Evolutionary conservation across 2,113 vertebrate genomes (phyloP).

Genomic region (Callionymus lyra): DNA sequence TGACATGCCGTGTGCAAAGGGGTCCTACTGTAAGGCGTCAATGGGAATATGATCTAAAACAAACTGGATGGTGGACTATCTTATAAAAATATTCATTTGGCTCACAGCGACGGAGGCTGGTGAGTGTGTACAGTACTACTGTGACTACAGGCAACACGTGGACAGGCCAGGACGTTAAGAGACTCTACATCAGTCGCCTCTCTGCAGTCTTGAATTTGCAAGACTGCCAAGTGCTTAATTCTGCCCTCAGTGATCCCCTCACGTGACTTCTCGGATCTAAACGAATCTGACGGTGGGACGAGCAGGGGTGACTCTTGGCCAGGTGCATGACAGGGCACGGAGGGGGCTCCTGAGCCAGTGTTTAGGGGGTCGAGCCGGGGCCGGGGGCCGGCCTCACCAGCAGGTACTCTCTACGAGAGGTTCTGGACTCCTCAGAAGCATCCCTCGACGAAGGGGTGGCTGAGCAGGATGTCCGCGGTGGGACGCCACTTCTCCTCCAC

Average conservation of each 20-base stretch:
- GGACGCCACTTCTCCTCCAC: constrained; percentile 85
- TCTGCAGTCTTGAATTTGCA: constrained; percentile 19
- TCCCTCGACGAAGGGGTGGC: constrained; percentile 75
- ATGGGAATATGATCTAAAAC: constrained; percentile 26
- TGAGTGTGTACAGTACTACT: constrained; percentile 42
- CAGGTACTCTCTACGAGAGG: constrained; percentile 11
- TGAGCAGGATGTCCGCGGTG: constrained; percentile 76
- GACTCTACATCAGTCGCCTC: not conserved
- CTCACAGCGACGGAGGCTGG: constrained; percentile 30
- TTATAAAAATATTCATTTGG: constrained; percentile 50
- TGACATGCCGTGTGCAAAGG: no score
- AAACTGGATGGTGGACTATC: constrained; percentile 25
- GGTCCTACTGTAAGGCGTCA: constrained; percentile 55
- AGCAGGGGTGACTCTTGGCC: constrained; percentile 15
- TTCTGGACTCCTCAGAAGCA: constrained; percentile 62
- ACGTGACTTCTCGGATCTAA: not conserved
- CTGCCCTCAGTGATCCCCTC: constrained; percentile 5
- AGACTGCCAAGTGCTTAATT: constrained; percentile 30
- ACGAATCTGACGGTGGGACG: constrained; percentile 29
- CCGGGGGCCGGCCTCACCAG: constrained; percentile 12
- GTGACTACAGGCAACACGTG: not conserved
- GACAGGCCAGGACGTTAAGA: constrained; percentile 6
- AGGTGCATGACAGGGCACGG: constrained; percentile 29
- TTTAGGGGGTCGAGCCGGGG: constrained; percentile 20
- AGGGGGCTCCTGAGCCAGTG: constrained; percentile 18